phyloP scores from a whole-genome alignment of 2,888 invertebrate genomes.

The Cataglyphis rosenhaueri region DNA sequence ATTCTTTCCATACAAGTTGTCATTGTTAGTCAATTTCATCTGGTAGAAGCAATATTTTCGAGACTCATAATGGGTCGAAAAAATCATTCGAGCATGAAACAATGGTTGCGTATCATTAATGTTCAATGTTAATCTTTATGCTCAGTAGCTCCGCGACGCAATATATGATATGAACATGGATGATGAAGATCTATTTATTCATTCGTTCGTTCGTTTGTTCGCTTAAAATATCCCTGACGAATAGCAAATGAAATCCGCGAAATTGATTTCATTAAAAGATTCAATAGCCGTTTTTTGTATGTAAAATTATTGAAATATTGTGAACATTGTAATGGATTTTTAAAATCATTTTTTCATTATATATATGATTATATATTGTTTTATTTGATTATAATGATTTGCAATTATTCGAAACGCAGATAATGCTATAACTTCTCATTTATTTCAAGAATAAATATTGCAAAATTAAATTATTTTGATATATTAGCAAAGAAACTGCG shows the following conservation, averaged over 20 bases:
- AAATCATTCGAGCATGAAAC: conserved; percentile 13
- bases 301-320: background rate
- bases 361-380: background rate
- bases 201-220: background rate
- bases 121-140: conserved; percentile 22
- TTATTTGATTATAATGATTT: background rate
- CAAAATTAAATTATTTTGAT: background rate
- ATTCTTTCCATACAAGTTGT: background rate
- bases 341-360: background rate
- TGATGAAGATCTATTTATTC: conserved; percentile 24
- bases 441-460: background rate
- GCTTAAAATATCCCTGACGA: conserved; percentile 26
- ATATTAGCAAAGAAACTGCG: background rate
- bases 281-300: background rate
- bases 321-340: background rate
- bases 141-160: background rate
- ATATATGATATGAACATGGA: conserved; percentile 29
- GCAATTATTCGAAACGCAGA: background rate
- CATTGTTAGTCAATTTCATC: conserved; percentile 13
- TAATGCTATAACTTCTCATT: conserved; percentile 1
- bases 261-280: background rate
- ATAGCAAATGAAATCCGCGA: conserved; percentile 13
- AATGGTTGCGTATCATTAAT: conserved; percentile 23
- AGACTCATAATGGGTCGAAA: conserved; percentile 27
- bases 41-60: conserved; percentile 44